Base-by-base conservation (phyloP, 2,888 invertebrate genomes). In the Campopleginae sp. region DNA sequence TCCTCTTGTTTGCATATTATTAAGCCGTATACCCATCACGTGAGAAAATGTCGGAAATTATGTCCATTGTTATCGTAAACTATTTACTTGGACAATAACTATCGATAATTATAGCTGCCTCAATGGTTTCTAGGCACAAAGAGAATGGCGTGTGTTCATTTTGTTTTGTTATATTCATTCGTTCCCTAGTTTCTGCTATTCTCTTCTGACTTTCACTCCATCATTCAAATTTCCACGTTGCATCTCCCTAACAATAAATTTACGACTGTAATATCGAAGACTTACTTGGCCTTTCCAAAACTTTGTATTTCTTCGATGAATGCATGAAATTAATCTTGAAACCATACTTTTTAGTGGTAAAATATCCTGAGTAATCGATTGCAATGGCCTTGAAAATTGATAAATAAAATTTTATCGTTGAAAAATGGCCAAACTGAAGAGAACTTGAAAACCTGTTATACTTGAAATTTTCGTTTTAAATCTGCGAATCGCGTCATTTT, bases 1-100 rank as follows among this genome's bases (percentile, higher is more conserved):
- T 76, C 63, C 61, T 54, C 63, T 54, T 31, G 42, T 17, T 27
- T 23, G 61, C 70, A 31, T 65, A 77, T 70, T 63, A 74, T 75
- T 17, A 31, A 38, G 58, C 54, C 46, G 54, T 54, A n/a, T n/a
- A 66, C 68, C 80, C 33, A 61, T 81, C 44, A 44, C 68, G 75
- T 81, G 75, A 68, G 68, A 81, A 75, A 66, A 70, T 46, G 44
- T 27, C 33, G n/a, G 44, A 74, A 74, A 54, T 66, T 66, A 79
- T 66, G 7, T 58, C 74, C 42, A 80, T 80, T 81, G 75, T 81
- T 75, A 58, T 33, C 33, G 63, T 10, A 54, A 46, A 72, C 23
- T 7, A 42, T 63, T 54, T 7, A 12, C n/a, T 19, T 38, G 48
- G 38, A 63, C 71, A 23, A 48, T 48, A 46, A 33, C 23, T 54